Conservation (phyloP, 2,113 vertebrate genomes). For the Sorex araneus region DNA sequence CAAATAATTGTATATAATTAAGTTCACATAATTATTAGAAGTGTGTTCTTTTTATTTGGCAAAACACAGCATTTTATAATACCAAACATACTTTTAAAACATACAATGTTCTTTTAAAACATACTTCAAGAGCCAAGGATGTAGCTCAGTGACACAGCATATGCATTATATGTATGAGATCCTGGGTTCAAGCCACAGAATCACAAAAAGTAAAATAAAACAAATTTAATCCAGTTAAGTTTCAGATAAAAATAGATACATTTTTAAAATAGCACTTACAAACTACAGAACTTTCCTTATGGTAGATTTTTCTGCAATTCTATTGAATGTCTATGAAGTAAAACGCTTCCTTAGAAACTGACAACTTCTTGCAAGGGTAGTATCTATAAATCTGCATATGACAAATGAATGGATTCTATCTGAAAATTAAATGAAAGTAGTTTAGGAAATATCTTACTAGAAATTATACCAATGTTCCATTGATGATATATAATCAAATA, state of each 20-base stretch:
- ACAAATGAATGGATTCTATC: not conserved
- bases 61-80: slow-evolving; percentile 31
- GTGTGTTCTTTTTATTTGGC: slow-evolving; percentile 19
- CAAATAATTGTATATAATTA: not conserved
- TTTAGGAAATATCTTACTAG: slow-evolving; percentile 9
- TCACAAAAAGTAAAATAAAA: too few relatives aligned
- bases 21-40: slow-evolving; percentile 40
- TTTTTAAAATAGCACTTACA: not conserved
- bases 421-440: not conserved
- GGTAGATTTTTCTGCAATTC: slow-evolving; percentile 22
- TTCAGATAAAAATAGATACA: too few relatives aligned
- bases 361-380: not conserved
- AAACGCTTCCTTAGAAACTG: not conserved
- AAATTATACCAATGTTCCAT: not conserved
- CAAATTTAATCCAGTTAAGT: too few relatives aligned
- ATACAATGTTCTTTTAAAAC: slow-evolving; percentile 46
- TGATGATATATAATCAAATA: not conserved
- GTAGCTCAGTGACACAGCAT: too few relatives aligned
- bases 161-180: too few relatives aligned
- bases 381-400: not conserved
- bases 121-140: not conserved
- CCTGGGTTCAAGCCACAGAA: too few relatives aligned
- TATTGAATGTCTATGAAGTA: not conserved
- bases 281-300: not conserved
- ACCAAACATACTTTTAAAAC: not conserved